A percentile compares a stretch with the other conserved stretches of the same genome.
These are phyloP conservation scores for Micromussa lordhowensis DNA, from an alignment of 92 coral and sea anemone genomes.

Conservation along the genomic window DNA sequence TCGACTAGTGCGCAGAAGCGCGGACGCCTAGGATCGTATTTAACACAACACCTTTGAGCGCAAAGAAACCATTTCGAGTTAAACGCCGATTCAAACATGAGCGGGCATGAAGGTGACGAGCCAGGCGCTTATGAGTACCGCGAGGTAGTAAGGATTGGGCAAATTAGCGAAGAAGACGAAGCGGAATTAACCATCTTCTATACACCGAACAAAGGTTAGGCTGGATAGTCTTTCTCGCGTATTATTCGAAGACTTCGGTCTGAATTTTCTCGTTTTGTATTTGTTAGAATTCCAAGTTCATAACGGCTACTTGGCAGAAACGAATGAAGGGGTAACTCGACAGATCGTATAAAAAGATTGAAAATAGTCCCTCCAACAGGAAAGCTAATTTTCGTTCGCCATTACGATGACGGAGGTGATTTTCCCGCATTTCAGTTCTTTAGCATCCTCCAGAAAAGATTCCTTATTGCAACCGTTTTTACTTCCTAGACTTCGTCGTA, in stretches of 20 bases:
- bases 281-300: constrained; percentile 1
- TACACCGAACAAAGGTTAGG: neutral
- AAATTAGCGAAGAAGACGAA: neutral
- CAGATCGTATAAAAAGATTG: neutral
- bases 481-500: neutral
- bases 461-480: neutral
- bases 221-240: neutral
- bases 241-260: neutral
- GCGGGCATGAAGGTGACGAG: constrained; percentile 1
- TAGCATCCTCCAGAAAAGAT: neutral
- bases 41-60: neutral
- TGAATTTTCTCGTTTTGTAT: neutral
- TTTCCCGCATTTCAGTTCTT: neutral
- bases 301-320: constrained; percentile 13
- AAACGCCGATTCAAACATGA: constrained; percentile 7
- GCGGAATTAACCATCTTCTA: constrained; percentile 12
- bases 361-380: constrained; percentile 14
- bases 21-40: neutral
- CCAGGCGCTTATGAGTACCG: neutral
- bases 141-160: constrained; percentile 12
- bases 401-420: neutral
- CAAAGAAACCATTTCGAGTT: neutral
- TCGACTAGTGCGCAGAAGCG: neutral
- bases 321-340: neutral
- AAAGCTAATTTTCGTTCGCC: neutral